phyloP scores from a whole-genome alignment of 2,888 invertebrate genomes.

The Acronicta alni region DNA sequence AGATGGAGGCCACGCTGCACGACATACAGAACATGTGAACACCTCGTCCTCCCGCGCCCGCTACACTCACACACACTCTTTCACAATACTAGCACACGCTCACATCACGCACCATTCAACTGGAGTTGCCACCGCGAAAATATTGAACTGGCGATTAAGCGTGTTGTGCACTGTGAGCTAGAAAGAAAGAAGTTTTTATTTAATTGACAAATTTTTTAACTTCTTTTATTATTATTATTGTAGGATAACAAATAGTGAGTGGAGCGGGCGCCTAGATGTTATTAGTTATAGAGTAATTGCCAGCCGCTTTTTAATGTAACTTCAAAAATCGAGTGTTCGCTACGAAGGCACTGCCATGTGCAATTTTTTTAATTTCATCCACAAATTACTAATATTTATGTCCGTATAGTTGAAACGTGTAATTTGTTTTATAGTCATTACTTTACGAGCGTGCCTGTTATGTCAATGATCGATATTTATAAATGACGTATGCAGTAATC shows the following conservation, averaged over 20 bases:
- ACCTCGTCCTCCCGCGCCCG: slow-evolving; percentile 68
- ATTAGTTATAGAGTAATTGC: slow-evolving; percentile 86
- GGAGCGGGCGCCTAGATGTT: slow-evolving; percentile 81
- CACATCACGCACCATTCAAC: slow-evolving; percentile 46
- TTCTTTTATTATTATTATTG: slow-evolving; percentile 48
- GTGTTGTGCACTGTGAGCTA: slow-evolving; percentile 39
- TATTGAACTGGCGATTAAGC: slow-evolving; percentile 43
- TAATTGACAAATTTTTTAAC: slow-evolving; percentile 41
- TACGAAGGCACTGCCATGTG: slow-evolving; percentile 87
- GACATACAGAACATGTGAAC: slow-evolving; percentile 99
- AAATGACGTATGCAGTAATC: slow-evolving; percentile 75
- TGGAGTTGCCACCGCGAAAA: slow-evolving; percentile 52
- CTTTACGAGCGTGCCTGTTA: slow-evolving; percentile 77
- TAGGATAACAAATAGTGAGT: slow-evolving; percentile 60
- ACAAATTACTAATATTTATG: slow-evolving; percentile 78
- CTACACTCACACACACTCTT: slow-evolving; percentile 41
- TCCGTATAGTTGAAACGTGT: slow-evolving; percentile 75
- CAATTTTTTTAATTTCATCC: slow-evolving; percentile 79
- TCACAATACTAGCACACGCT: slow-evolving; percentile 50
- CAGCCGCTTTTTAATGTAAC: slow-evolving; percentile 86
- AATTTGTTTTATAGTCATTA: slow-evolving; percentile 82
- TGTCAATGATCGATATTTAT: slow-evolving; percentile 65
- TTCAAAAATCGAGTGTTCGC: slow-evolving; percentile 82
- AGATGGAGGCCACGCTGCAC: slow-evolving; percentile 99
- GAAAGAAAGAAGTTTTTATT: slow-evolving; percentile 51